These are phyloP conservation scores for Branchellion lobata DNA, from an alignment of 2,888 invertebrate species.

Conservation along the genomic window DNA sequence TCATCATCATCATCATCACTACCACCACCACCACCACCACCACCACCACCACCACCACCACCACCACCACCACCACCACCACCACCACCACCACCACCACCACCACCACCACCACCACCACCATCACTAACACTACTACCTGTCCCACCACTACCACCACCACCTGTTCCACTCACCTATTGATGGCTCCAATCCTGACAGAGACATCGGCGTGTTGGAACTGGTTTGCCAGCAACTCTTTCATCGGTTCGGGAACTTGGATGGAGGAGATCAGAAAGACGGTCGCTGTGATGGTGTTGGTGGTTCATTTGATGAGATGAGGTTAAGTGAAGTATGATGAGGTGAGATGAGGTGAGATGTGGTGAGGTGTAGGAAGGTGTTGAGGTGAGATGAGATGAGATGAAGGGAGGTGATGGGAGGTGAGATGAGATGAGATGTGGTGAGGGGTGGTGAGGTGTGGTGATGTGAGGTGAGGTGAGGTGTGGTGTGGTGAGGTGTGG, in stretches of 20 bases:
- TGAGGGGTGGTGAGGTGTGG: too few relatives aligned
- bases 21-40: not conserved
- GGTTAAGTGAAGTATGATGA: not conserved
- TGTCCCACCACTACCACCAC: not conserved
- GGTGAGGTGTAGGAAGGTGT: too few relatives aligned
- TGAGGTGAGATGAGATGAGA: not conserved
- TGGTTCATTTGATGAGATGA: slow-evolving; percentile 3
- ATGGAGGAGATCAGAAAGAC: slow-evolving; percentile 90
- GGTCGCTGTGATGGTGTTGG: slow-evolving; percentile 71
- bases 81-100: too few relatives aligned
- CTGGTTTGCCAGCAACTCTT: slow-evolving; percentile 83
- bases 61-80: too few relatives aligned
- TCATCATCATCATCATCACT: slow-evolving; percentile 19
- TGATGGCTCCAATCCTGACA: slow-evolving; percentile 78
- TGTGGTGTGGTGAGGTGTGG: too few relatives aligned
- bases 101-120: too few relatives aligned
- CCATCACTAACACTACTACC: too few relatives aligned
- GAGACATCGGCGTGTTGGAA: slow-evolving; percentile 80
- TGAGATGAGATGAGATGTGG: too few relatives aligned
- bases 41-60: too few relatives aligned
- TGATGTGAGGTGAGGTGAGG: too few relatives aligned
- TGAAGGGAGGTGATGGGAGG: too few relatives aligned
- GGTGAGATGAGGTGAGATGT: not conserved
- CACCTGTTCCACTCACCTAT: slow-evolving; percentile 66
- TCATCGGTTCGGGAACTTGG: slow-evolving; percentile 82